Percentiles rank a stretch among this genome's conserved stretches.
phyloP scores from a whole-genome alignment of 2,113 vertebrate species.

The Hassar affinis region DNA sequence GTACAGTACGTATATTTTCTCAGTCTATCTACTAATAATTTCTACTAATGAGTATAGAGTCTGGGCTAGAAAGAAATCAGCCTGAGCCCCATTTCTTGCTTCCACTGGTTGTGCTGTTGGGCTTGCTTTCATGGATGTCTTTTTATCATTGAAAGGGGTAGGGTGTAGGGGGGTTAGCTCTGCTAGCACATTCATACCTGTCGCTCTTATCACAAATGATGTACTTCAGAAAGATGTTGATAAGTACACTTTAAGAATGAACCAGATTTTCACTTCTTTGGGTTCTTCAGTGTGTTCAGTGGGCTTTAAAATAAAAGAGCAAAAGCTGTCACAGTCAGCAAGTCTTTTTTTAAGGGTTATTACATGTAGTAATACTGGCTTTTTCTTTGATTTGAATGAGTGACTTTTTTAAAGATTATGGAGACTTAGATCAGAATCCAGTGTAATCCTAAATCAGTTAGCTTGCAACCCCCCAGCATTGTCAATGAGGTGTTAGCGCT shows the following conservation, averaged over 20 bases:
- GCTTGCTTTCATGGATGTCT: not conserved
- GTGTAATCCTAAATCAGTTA: constrained; percentile 41
- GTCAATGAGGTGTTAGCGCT: constrained; percentile 22
- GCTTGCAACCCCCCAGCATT: constrained; percentile 14
- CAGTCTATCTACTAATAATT: not conserved
- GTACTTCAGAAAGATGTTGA: not conserved
- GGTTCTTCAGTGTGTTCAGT: not conserved
- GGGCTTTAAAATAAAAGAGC: constrained; percentile 15
- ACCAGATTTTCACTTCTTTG: not conserved
- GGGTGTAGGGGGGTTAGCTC: not conserved
- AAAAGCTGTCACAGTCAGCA: constrained; percentile 32
- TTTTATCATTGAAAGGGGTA: not conserved
- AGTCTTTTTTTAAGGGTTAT: constrained; percentile 45
- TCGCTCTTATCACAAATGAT: not conserved
- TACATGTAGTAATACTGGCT: constrained; percentile 1
- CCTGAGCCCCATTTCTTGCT: not conserved
- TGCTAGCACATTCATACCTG: not conserved
- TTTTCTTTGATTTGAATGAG: not conserved
- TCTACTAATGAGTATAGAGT: not conserved
- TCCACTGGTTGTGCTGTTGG: not conserved
- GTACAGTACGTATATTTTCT: not conserved
- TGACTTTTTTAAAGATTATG: constrained; percentile 2
- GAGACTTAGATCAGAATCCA: constrained; percentile 10
- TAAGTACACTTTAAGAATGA: not conserved
- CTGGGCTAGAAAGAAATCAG: not conserved